Conservation (phyloP, 2,797 vertebrate species). For the Sus cebifrons region DNA sequence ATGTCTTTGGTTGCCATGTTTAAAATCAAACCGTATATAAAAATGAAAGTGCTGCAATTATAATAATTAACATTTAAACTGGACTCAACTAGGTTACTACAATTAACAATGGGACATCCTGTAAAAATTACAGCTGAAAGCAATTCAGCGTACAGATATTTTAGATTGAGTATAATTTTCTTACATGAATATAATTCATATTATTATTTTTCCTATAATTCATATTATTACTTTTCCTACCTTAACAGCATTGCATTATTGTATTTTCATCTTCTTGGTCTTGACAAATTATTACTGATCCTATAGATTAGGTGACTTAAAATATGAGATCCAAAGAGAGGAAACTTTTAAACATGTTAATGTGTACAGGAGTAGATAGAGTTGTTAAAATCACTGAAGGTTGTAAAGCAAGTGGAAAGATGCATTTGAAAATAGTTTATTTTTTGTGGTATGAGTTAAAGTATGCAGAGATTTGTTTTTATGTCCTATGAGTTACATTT, state of each 20-base stretch:
- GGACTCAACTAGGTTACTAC: not conserved
- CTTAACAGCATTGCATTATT: not conserved
- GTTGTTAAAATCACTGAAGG: not conserved
- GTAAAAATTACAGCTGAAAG: slow-evolving; percentile 20
- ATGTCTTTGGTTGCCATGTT: not conserved
- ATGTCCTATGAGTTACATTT: not conserved
- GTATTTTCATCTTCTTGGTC: not conserved
- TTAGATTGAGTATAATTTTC: slow-evolving; percentile 30
- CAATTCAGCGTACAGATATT: slow-evolving; percentile 33
- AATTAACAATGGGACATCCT: not conserved
- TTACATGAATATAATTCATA: not conserved
- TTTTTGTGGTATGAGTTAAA: not conserved
- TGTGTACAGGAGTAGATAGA: not conserved
- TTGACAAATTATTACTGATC: not conserved
- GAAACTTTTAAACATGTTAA: not conserved
- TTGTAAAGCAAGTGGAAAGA: not conserved
- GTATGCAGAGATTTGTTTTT: not conserved
- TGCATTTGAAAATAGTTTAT: not conserved
- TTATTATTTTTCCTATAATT: not conserved
- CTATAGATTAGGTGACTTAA: not conserved
- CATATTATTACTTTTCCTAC: not conserved
- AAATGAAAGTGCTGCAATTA: slow-evolving; percentile 30
- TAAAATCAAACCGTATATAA: slow-evolving; percentile 11
- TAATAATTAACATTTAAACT: slow-evolving; percentile 16
- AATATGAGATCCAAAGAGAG: not conserved